These are phyloP conservation scores for Eurois occulta DNA, from an alignment of 2,888 invertebrate genomes.

Conservation along the genomic window DNA sequence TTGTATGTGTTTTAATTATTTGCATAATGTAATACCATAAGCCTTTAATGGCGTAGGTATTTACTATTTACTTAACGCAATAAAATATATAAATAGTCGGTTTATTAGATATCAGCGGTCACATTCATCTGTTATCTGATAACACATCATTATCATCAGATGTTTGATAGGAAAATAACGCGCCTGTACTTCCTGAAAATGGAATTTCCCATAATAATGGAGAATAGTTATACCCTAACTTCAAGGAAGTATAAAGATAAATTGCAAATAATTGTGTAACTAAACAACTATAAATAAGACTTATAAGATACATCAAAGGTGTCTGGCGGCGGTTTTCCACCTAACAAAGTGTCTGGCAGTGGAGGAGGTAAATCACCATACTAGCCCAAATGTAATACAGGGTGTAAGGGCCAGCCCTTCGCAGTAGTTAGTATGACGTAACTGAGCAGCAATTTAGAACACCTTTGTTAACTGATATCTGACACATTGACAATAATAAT, in stretches of 20 bases:
- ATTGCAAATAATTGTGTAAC: neutral
- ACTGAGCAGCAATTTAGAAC: no score
- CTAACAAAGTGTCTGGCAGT: no score
- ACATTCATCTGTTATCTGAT: conserved; percentile 63
- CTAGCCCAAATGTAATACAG: no score
- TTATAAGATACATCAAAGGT: no score
- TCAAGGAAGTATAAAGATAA: conserved; percentile 15
- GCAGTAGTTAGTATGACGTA: no score
- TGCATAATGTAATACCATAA: conserved; percentile 7
- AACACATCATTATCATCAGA: conserved; percentile 70
- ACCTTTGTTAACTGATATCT: no score
- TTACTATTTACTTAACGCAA: conserved; percentile 24
- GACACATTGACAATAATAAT: no score
- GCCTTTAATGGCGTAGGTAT: conserved; percentile 30
- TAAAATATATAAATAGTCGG: conserved; percentile 22
- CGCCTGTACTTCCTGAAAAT: conserved; percentile 47
- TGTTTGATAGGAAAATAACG: conserved; percentile 64
- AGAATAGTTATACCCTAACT: conserved; percentile 7
- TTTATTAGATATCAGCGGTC: conserved; percentile 29
- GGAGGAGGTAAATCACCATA: no score
- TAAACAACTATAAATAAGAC: neutral
- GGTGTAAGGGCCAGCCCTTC: no score
- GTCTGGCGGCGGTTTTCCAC: no score
- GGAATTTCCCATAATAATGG: conserved; percentile 24
- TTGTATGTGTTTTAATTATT: conserved; percentile 14